phyloP scores from a whole-genome alignment of 2,888 invertebrate species.

The Brachycybe producta region DNA sequence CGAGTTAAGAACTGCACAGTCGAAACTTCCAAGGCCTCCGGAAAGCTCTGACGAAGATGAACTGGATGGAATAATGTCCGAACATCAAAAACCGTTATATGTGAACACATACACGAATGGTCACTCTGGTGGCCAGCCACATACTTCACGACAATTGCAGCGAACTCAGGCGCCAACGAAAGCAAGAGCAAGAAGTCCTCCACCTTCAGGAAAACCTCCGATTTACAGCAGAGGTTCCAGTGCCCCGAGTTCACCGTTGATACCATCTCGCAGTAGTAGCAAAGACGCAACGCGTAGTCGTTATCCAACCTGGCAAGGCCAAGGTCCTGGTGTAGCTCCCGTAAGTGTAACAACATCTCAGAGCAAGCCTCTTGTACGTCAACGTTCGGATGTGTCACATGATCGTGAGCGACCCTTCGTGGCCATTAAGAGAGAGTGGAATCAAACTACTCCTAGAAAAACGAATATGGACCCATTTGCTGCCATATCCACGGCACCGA shows the following conservation, averaged over 20 bases:
- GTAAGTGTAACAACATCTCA: slow-evolving; percentile 28
- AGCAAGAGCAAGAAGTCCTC: slow-evolving; percentile 3
- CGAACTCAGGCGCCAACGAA: background rate
- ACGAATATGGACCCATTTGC: background rate
- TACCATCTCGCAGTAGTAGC: slow-evolving; percentile 35
- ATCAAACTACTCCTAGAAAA: background rate
- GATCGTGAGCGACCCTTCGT: slow-evolving; percentile 50
- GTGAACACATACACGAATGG: slow-evolving; percentile 42
- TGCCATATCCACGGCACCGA: slow-evolving; percentile 11
- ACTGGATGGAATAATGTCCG: slow-evolving; percentile 13
- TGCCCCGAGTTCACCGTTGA: slow-evolving; percentile 39
- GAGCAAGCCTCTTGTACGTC: slow-evolving; percentile 32
- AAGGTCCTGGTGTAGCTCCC: slow-evolving; percentile 34
- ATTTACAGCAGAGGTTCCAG: slow-evolving; percentile 17
- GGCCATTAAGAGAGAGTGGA: slow-evolving; percentile 42
- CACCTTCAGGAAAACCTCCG: slow-evolving; percentile 18
- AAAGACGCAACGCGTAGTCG: slow-evolving; percentile 22
- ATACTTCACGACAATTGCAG: slow-evolving; percentile 18
- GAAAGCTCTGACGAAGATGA: slow-evolving; percentile 34
- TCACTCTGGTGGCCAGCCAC: slow-evolving; percentile 8
- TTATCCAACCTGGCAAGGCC: slow-evolving; percentile 31
- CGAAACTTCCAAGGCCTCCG: slow-evolving; percentile 25
- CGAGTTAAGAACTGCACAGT: slow-evolving; percentile 44
- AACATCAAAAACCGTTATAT: slow-evolving; percentile 48
- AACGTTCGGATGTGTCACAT: slow-evolving; percentile 30